phyloP scores from a whole-genome alignment of 2,888 invertebrate species.

The Parnassius mnemosyne region DNA sequence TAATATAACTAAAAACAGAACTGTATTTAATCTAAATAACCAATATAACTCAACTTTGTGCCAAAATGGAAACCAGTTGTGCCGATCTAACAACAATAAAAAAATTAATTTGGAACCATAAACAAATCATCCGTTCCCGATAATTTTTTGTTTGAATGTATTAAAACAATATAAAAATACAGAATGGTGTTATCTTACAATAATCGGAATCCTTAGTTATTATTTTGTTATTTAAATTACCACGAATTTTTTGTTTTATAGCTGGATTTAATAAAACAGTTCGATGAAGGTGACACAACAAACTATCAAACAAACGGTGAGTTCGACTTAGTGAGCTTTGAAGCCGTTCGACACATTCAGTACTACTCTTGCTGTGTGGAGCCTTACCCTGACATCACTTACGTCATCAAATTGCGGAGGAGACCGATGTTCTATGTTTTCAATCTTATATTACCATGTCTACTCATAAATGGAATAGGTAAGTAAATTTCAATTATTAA shows the following conservation, averaged over 20 bases:
- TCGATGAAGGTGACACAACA: slow-evolving; percentile 90
- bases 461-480: slow-evolving; percentile 92
- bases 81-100: no score
- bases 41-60: no score
- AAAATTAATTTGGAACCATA: no score
- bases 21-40: no score
- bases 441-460: slow-evolving; percentile 91
- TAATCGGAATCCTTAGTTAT: no score
- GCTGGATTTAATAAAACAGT: slow-evolving; percentile 88
- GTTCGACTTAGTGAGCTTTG: slow-evolving; percentile 90
- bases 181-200: no score
- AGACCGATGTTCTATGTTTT: slow-evolving; percentile 92
- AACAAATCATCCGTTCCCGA: no score
- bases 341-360: slow-evolving; percentile 85
- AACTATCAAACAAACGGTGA: slow-evolving; percentile 96
- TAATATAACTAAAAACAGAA: no score
- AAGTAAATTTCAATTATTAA: slow-evolving; percentile 42
- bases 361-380: slow-evolving; percentile 90
- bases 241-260: slow-evolving; percentile 44
- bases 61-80: no score
- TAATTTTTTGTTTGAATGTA: no score
- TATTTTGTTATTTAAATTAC: not conserved
- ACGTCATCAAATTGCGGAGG: slow-evolving; percentile 86
- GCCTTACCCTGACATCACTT: slow-evolving; percentile 92
- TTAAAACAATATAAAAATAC: no score